Evolutionary conservation across 2,113 vertebrate species (phyloP).

Genomic region (Lophochroa leadbeateri): DNA sequence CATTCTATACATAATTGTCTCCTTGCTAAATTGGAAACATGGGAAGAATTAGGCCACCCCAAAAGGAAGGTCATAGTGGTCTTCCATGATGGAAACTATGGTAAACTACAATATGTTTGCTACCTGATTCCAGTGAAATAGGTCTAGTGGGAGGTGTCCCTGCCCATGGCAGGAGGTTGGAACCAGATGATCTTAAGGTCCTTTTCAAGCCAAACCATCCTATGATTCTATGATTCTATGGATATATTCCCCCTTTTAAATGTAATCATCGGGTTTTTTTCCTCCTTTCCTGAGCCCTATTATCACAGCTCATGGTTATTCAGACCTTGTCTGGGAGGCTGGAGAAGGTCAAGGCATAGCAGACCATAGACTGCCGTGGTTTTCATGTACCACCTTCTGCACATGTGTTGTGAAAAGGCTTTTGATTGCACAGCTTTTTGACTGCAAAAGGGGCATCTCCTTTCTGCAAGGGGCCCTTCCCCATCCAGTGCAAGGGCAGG

Average conservation of each 20-base stretch:
- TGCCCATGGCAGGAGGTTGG: not conserved
- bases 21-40: not conserved
- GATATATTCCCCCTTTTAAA: not conserved
- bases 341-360: not conserved
- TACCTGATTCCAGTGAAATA: not conserved
- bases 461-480: not conserved
- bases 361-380: not conserved
- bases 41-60: not conserved
- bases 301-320: not conserved
- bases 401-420: rapidly evolving
- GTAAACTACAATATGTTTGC: not conserved
- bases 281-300: not conserved
- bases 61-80: not conserved
- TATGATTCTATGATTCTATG: not conserved
- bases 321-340: not conserved
- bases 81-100: rapidly evolving
- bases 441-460: rapidly evolving
- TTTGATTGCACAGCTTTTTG: not conserved
- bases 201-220: not conserved
- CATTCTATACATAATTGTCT: not conserved
- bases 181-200: not conserved
- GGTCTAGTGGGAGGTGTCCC: not conserved
- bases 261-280: not conserved
- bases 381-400: not conserved
- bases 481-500: rapidly evolving